Base-by-base conservation (phyloP, 2,888 invertebrate species). In the Catonia carolina region DNA sequence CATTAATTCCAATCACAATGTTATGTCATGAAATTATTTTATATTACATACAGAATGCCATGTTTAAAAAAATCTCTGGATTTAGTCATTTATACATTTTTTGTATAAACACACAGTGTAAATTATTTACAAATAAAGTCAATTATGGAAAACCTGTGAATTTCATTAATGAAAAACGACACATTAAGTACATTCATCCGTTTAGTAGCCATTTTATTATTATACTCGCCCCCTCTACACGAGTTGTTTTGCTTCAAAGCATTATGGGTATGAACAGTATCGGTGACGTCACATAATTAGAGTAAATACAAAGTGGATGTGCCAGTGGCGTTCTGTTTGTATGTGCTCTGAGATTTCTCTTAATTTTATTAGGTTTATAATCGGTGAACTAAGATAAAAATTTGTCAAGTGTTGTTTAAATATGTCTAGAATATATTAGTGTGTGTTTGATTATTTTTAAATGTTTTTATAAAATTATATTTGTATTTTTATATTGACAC, bases 301-400 rank as follows among this genome's bases (percentile, higher is more conserved):
- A 79, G 80, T 80, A 80, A 80, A 80, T 80, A 80, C 80, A 80
- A 80, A 79, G 79, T 80, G 78, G 79, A 79, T 76, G 77, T 78
- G 77, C 76, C 76, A 77, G 78, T 77, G 77, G 78, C 78, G 78
- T 78, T 78, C 76, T 64, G 64, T 65, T 63, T 60, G 66, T 65
- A 65, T 45, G 27, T 61, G 68, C 66, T 69, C 67, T 62, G 65
- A 65, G 66, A 66, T 68, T 68, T 68, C 65, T 65, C 62, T 64
- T 63, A 63, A 54, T 33, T 42, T 41, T 55, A 56, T 47, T 55
- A 14, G 41, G 27, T 14, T 47, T 39, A 41, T 35, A 37, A 37
- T 55, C 37, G 23, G 23, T 31, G 33, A 45, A 18, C 15, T 14
- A 31, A 33, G 49, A 22, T 55, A 31, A 35, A 41, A 50, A 36